These are phyloP conservation scores for Myotis vivesi DNA, from an alignment of 2,797 vertebrate genomes.

Conservation along the genomic window DNA sequence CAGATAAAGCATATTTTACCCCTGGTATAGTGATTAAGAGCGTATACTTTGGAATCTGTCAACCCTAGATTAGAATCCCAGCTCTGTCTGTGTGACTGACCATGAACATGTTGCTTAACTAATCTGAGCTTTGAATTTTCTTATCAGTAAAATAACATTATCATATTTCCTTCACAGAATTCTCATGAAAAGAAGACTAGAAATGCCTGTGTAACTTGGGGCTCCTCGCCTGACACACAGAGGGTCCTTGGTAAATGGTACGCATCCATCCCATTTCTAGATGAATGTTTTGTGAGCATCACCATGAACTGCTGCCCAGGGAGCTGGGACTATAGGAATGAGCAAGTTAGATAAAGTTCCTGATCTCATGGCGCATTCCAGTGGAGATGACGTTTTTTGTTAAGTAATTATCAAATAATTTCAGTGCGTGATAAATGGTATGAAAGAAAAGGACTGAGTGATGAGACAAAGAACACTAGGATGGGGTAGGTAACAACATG, in stretches of 20 bases:
- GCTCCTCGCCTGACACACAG: not conserved
- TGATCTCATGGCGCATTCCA: not conserved
- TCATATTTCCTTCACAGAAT: not conserved
- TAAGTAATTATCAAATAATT: constrained; percentile 35
- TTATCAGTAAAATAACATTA: not conserved
- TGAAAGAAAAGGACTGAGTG: not conserved
- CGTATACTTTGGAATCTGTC: not conserved
- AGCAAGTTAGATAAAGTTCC: not conserved
- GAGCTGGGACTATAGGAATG: not conserved
- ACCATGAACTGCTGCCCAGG: not conserved
- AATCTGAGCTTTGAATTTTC: not conserved
- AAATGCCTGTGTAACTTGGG: not conserved
- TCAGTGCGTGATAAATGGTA: not conserved
- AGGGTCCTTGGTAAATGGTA: not conserved
- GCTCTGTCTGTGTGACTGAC: not conserved
- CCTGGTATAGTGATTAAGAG: not conserved
- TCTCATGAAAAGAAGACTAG: not conserved
- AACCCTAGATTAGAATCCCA: not conserved
- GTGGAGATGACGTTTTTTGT: not conserved
- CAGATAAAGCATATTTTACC: not conserved
- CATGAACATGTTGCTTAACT: not conserved
- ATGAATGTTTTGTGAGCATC: not conserved
- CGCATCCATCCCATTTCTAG: not conserved
- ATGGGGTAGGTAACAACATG: not conserved
- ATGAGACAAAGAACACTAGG: not conserved